phyloP scores from a whole-genome alignment of 1,140 invertebrate species.

The Pristionchus pacificus region DNA sequence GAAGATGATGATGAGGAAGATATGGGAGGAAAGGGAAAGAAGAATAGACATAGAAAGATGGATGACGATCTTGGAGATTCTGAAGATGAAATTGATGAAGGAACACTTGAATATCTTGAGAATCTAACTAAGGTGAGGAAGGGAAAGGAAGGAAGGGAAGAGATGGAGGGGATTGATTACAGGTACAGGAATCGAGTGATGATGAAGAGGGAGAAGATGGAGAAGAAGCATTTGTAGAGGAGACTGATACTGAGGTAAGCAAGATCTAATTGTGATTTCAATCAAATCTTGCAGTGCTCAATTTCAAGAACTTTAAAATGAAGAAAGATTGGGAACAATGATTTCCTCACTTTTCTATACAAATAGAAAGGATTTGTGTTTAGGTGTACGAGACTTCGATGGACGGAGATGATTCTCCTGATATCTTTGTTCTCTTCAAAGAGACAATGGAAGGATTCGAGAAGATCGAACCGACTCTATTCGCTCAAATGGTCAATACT shows the following conservation, averaged over 20 bases:
- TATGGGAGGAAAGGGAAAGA: slow-evolving; percentile 26
- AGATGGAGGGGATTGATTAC: slow-evolving; percentile 10
- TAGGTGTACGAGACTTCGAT: slow-evolving; percentile 35
- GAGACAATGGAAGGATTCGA: not conserved
- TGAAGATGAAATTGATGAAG: slow-evolving; percentile 51
- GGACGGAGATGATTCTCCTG: slow-evolving; percentile 24
- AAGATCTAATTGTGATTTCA: slow-evolving; percentile 5
- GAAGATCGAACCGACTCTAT: slow-evolving; percentile 6
- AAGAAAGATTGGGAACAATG: too few species aligned
- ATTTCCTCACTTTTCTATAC: too few species aligned
- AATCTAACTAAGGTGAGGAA: too few species aligned
- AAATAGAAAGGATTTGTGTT: too few species aligned
- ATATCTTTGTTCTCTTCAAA: slow-evolving; percentile 33
- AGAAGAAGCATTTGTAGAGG: slow-evolving; percentile 36
- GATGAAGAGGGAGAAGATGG: slow-evolving; percentile 35
- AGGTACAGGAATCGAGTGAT: slow-evolving; percentile 10
- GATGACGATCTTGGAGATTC: slow-evolving; percentile 43
- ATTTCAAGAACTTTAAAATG: too few species aligned
- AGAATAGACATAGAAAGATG: slow-evolving; percentile 45
- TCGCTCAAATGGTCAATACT: slow-evolving; percentile 22
- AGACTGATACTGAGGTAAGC: slow-evolving; percentile 26
- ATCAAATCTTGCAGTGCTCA: slow-evolving; percentile 33
- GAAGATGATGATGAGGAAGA: slow-evolving; percentile 37
- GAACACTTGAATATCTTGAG: slow-evolving; percentile 24
- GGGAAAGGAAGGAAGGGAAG: slow-evolving; percentile 3